Conservation (phyloP, 2,888 invertebrate genomes). For the Pterostichus niger region DNA sequence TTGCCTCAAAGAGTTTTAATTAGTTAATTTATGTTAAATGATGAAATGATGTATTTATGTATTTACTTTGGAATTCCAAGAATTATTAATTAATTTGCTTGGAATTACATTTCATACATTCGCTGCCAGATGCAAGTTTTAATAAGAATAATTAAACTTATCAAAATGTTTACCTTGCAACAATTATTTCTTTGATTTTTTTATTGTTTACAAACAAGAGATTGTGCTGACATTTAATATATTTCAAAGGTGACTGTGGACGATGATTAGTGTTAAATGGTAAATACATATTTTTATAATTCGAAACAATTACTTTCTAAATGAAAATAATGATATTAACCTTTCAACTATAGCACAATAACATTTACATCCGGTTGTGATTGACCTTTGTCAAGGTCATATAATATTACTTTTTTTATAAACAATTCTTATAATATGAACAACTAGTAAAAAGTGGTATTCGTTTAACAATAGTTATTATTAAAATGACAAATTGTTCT, state of each 20-base stretch:
- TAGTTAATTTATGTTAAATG: neutral
- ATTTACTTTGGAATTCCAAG: neutral
- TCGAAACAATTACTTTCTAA: constrained; percentile 59
- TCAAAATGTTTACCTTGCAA: constrained; percentile 40
- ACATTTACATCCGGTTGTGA: constrained; percentile 18
- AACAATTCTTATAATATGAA: neutral
- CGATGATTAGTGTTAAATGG: constrained; percentile 34
- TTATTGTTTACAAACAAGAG: constrained; percentile 12
- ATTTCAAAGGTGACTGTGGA: constrained; percentile 23
- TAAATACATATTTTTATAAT: constrained; percentile 43
- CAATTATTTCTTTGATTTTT: constrained; percentile 31
- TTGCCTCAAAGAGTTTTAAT: no score
- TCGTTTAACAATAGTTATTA: neutral
- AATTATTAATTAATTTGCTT: neutral
- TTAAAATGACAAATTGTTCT: constrained; percentile 1
- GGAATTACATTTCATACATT: neutral
- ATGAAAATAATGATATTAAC: constrained; percentile 53
- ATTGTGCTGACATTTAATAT: constrained; percentile 53
- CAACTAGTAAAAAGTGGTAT: neutral
- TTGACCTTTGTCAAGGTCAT: constrained; percentile 9
- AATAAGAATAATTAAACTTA: constrained; percentile 27
- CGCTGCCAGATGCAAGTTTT: neutral
- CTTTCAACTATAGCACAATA: constrained; percentile 41
- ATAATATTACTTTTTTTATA: neutral
- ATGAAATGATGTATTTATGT: neutral